A percentile compares a stretch with the other conserved stretches of the same genome.
phyloP scores from a whole-genome alignment of 2,888 invertebrate species.

The Tetrapedia diversipes region DNA sequence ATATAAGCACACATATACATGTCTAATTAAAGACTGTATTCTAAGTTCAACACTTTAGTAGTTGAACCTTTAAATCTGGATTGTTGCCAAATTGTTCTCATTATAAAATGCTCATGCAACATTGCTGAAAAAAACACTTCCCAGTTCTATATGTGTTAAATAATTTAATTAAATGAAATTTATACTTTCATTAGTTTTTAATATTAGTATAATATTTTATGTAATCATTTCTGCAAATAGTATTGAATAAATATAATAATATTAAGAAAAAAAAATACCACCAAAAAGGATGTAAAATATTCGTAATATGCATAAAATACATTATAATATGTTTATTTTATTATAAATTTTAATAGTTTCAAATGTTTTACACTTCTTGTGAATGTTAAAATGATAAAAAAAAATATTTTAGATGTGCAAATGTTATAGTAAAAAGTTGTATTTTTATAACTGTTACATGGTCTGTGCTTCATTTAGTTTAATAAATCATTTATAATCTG shows the following conservation, averaged over 20 bases:
- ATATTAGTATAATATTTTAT: not conserved
- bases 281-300: not conserved
- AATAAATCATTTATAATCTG: conserved; percentile 35
- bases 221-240: not conserved
- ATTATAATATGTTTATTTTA: not conserved
- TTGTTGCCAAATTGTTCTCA: conserved; percentile 63
- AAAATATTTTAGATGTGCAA: not conserved
- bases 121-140: conserved; percentile 26
- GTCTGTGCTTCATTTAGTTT: conserved; percentile 13
- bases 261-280: not conserved
- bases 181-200: not conserved
- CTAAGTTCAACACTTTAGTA: conserved; percentile 29
- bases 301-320: not conserved
- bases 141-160: conserved; percentile 30
- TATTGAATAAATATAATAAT: not conserved
- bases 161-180: conserved; percentile 14
- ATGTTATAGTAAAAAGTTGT: not conserved
- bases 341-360: conserved; percentile 1
- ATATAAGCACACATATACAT: not conserved
- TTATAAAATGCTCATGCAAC: conserved; percentile 53
- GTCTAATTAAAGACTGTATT: conserved; percentile 32
- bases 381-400: not conserved
- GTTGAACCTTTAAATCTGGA: conserved; percentile 54
- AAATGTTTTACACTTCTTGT: not conserved
- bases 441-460: not conserved